Evolutionary conservation across 2,113 vertebrate species (phyloP).

Genomic region (Talpa occidentalis): DNA sequence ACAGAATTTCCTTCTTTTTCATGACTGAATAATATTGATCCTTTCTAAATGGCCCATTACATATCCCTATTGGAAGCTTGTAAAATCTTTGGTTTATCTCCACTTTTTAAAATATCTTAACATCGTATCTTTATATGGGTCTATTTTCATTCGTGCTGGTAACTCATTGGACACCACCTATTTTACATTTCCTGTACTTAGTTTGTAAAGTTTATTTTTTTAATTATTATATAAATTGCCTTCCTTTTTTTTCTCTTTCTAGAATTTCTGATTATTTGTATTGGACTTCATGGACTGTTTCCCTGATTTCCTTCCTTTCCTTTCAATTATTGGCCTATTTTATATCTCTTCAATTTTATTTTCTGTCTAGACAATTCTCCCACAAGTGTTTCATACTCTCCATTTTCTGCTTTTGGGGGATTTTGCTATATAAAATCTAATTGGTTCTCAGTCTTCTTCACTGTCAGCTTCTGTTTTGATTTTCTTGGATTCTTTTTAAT

Average conservation of each 20-base stretch:
- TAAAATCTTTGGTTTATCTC: not conserved
- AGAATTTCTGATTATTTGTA: not conserved
- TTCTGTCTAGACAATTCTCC: not conserved
- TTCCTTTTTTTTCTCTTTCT: not conserved
- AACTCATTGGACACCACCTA: not conserved
- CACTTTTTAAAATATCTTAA: not conserved
- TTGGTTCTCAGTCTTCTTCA: not conserved
- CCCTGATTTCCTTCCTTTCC: not conserved
- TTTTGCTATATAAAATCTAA: not conserved
- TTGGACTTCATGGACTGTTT: not conserved
- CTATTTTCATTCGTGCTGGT: not conserved
- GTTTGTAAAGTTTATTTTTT: conserved; percentile 7
- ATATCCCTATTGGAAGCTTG: not conserved
- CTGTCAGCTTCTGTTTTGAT: not conserved
- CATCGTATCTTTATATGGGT: not conserved
- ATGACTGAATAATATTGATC: not conserved
- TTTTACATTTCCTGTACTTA: not conserved
- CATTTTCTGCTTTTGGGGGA: not conserved
- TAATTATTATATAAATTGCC: not conserved
- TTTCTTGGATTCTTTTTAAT: not conserved
- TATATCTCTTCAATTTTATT: not conserved
- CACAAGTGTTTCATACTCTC: not conserved
- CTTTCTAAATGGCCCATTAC: not conserved
- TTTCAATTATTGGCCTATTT: not conserved
- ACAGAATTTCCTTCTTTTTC: not conserved